Conservation (phyloP, 2,888 invertebrate species). For the Lithophane ornitopus region DNA sequence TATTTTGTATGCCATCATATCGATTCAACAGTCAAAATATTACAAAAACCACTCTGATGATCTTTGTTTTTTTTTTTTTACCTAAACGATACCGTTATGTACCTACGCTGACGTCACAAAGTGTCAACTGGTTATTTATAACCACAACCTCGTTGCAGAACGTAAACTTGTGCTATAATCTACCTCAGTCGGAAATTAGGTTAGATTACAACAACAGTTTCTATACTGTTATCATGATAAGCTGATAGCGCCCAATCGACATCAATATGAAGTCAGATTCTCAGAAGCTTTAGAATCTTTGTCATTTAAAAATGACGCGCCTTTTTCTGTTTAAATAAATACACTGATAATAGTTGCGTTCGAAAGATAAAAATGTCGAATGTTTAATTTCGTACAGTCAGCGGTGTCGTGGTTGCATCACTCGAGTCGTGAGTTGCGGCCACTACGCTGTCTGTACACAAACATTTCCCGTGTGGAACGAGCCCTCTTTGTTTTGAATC, state of each 20-base stretch:
- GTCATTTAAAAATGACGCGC: slow-evolving; percentile 65
- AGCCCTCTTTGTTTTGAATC: slow-evolving; percentile 85
- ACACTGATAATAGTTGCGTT: slow-evolving; percentile 69
- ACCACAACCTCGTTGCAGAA: slow-evolving; percentile 69
- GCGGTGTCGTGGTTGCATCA: slow-evolving; percentile 81
- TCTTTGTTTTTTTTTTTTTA: too few species aligned
- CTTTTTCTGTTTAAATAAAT: slow-evolving; percentile 68
- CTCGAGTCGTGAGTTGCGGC: slow-evolving; percentile 68
- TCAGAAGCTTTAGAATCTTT: slow-evolving; percentile 65
- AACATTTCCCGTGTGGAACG: slow-evolving; percentile 87
- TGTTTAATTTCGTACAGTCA: slow-evolving; percentile 84
- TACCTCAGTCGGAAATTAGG: slow-evolving; percentile 79
- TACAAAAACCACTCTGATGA: too few species aligned
- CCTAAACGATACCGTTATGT: too few species aligned
- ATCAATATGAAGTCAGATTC: slow-evolving; percentile 73
- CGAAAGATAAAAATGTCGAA: slow-evolving; percentile 78
- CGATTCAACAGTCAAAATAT: too few species aligned
- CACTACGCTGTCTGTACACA: slow-evolving; percentile 74
- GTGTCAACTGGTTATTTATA: slow-evolving; percentile 82
- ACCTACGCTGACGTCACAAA: slow-evolving; percentile 54
- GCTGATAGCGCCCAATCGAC: slow-evolving; percentile 77
- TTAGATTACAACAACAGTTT: slow-evolving; percentile 78
- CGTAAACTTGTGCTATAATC: slow-evolving; percentile 67
- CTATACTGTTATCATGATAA: slow-evolving; percentile 81
- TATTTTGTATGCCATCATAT: too few species aligned